Evolutionary conservation across 2,113 vertebrate species (phyloP).

Genomic region (cattle (Bos taurus)): DNA sequence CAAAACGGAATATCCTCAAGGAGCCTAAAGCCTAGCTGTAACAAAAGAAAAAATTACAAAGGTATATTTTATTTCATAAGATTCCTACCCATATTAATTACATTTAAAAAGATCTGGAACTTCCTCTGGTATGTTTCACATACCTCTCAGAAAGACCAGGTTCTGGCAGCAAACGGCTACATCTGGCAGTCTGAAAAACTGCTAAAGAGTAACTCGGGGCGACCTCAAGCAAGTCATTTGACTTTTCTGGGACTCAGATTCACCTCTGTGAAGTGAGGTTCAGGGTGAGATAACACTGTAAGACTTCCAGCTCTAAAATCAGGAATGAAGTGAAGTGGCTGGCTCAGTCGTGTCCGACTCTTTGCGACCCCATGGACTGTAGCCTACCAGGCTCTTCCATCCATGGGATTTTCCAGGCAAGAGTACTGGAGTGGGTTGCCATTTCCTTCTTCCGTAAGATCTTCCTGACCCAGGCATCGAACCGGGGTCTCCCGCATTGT

Average conservation of each 20-base stretch:
- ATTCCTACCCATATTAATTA: fast-evolving
- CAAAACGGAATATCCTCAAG: neutral
- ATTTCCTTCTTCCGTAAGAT: too few relatives aligned
- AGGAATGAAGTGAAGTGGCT: neutral
- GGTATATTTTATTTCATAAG: neutral
- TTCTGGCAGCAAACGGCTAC: neutral
- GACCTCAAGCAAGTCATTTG: neutral
- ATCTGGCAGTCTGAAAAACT: neutral
- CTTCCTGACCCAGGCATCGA: too few relatives aligned
- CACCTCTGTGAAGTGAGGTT: neutral
- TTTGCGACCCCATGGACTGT: too few relatives aligned
- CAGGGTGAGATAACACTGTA: neutral
- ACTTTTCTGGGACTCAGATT: neutral
- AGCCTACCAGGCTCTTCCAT: too few relatives aligned
- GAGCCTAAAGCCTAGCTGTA: neutral
- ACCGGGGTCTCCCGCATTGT: too few relatives aligned
- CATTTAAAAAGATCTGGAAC: neutral
- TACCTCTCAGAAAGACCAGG: neutral
- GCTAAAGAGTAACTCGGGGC: neutral
- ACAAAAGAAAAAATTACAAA: neutral
- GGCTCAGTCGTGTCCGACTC: too few relatives aligned
- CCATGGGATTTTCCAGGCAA: too few relatives aligned
- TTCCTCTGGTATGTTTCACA: neutral
- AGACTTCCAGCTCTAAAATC: neutral
- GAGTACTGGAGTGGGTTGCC: too few relatives aligned